Base-by-base conservation (phyloP, 2,888 invertebrate genomes). In the Tetramorium bicarinatum region DNA sequence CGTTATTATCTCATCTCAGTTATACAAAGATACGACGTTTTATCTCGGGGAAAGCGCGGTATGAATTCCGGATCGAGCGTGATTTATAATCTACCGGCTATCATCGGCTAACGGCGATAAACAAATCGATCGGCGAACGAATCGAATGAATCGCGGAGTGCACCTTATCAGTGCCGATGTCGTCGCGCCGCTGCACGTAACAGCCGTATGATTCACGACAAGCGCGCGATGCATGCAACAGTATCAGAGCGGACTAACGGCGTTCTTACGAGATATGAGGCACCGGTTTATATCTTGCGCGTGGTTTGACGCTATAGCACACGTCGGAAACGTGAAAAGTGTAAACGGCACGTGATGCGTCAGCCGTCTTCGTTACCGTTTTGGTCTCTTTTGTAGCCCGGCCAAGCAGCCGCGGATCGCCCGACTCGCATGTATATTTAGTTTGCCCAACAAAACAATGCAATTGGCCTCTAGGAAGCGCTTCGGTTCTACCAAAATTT, bases 391-490 rank as follows among this genome's bases (percentile, higher is more conserved):
- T 91, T 89, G 87, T 89, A 87, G 80, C 90, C 89, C 83, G 86
- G 93, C 92, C 93, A 92, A 92, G 92, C 84, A 93, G 93, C 91
- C 90, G 89, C 84, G 91, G 93, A 92, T 91, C 91, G 93, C 89
- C 86, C 87, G 91, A 91, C 91, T 90, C 89, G 92, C 83, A 85
- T 86, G 90, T 94, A 94, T 93, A 93, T 94, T 93, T 94, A 94
- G 94, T 93, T 91, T 89, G 87, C 88, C 86, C 87, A 87, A 89
- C 87, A 91, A 93, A 92, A 94, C 94, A 94, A 94, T 94, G 93
- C 94, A 92, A 91, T 91, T 90, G 92, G 92, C 91, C 91, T 91
- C 92, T 91, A 92, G 92, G 93, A 93, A 94, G 92, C 91, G 87
- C 47, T 52, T 72, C 29, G 77, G 79, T 66, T 71, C 79, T 59